A percentile compares a stretch with the other conserved stretches of the same genome.
These are phyloP conservation scores for Umimayanthus kanabou DNA, from an alignment of 92 coral and sea anemone genomes.

Conservation along the genomic window DNA sequence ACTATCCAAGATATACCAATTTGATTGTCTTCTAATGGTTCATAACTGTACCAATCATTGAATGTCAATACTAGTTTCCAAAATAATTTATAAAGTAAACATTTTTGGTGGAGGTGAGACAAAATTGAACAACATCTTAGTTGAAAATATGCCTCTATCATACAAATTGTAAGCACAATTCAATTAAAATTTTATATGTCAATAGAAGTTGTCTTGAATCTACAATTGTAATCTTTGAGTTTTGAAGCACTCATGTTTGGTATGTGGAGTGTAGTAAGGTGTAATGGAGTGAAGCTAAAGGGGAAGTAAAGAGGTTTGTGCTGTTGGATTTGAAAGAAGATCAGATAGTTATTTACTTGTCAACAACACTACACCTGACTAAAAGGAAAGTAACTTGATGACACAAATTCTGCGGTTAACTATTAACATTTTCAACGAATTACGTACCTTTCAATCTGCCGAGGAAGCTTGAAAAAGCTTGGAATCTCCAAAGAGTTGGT, in stretches of 20 bases:
- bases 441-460: constrained; percentile 30
- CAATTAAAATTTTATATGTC: no score
- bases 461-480: not conserved
- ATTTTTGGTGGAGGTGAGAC: not conserved
- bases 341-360: no score
- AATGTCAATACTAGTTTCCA: not conserved
- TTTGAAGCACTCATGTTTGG: no score
- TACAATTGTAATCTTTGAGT: not conserved
- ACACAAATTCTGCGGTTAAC: not conserved
- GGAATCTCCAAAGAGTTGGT: constrained; percentile 26
- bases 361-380: constrained; percentile 37
- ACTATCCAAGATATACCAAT: no score
- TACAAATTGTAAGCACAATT: not conserved
- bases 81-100: not conserved
- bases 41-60: no score
- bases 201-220: not conserved
- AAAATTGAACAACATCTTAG: not conserved
- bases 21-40: no score
- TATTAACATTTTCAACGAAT: not conserved
- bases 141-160: not conserved
- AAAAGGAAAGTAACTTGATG: not conserved
- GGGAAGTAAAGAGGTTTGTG: not conserved
- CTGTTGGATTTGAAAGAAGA: not conserved
- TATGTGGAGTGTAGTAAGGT: not conserved
- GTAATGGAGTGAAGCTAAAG: not conserved